Base-by-base conservation (phyloP, 1,140 invertebrate species). In the Chironomus striatipennis region DNA sequence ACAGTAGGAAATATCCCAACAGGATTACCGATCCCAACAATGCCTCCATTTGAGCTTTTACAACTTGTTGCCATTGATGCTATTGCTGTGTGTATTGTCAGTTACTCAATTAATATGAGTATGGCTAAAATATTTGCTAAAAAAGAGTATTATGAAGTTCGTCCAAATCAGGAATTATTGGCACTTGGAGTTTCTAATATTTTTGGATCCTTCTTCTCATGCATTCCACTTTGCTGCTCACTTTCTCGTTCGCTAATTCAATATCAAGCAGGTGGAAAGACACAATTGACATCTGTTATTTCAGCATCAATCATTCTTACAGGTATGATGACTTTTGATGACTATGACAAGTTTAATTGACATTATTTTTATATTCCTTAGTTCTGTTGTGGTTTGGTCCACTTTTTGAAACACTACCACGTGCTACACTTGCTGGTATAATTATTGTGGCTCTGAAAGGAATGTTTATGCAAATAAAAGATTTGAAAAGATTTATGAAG, bases 51-150 rank as follows among this genome's bases (percentile, higher is more conserved):
- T n/a, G 84, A 86, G 73, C 75, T 87, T 43, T 73, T 87, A 5
- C 80, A 83, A 0, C 75, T 77, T 7, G 79, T 90, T 9, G 82
- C 84, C 0, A 73, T 87, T 0, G 86, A 87, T 74, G 83, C 84
- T 0, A 85, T 86, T 77, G 85, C 92, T 5, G 93, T 97, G 76
- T 90, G 93, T 1, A 90, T 98, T 81, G 93, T 98, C 0, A 90
- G 92, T 0, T 98, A 95, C 82, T 93, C 93, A 1, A 90, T 97
- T 43, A 90, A 93, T 4, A 93, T 98, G 84, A 98, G 96, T 0
- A 93, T 98, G 93, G 93, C 91, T 0, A 86, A 97, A 75, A 94
- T 97, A 73, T 93, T 97, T 81, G 93, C 95, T 1, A 88, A 90
- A 77, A 96, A 95, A 82, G 85, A 92, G 75, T 89, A 91, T 76